phyloP scores from a whole-genome alignment of 2,888 invertebrate genomes.

The Bugulina stolonifera region DNA sequence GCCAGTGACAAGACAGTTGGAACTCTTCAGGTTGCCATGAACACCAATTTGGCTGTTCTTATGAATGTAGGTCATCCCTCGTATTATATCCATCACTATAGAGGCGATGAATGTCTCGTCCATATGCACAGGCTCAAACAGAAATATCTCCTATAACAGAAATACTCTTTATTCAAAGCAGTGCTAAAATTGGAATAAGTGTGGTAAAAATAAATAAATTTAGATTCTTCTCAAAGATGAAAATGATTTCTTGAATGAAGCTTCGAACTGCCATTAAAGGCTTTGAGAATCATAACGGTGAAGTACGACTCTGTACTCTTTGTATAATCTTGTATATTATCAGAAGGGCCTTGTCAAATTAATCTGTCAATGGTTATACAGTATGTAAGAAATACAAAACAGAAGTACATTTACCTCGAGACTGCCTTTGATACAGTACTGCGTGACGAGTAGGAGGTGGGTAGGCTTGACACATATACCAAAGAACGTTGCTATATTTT shows the following conservation, averaged over 20 bases:
- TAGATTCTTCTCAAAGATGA: no score
- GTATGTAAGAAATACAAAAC: no score
- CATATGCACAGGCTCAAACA: constrained; percentile 81
- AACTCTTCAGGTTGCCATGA: constrained; percentile 97
- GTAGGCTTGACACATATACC: constrained; percentile 88
- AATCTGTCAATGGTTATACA: no score
- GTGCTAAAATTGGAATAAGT: no score
- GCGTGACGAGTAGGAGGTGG: constrained; percentile 78
- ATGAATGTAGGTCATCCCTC: constrained; percentile 56
- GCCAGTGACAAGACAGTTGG: constrained; percentile 96
- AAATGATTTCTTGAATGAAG: no score
- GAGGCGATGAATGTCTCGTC: constrained; percentile 56
- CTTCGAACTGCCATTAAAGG: no score
- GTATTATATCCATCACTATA: constrained; percentile 55
- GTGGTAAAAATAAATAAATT: no score
- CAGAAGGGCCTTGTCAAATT: no score
- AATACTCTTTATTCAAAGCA: no score
- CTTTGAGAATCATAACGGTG: no score
- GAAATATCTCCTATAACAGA: constrained; percentile 77
- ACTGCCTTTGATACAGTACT: constrained; percentile 97
- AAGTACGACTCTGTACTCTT: no score
- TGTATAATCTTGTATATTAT: no score
- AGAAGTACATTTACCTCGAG: constrained; percentile 78
- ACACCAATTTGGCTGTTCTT: constrained; percentile 53
- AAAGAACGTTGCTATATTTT: constrained; percentile 94